Evolutionary conservation across 2,797 vertebrate genomes (phyloP).

Genomic region (Cuculus canorus): DNA sequence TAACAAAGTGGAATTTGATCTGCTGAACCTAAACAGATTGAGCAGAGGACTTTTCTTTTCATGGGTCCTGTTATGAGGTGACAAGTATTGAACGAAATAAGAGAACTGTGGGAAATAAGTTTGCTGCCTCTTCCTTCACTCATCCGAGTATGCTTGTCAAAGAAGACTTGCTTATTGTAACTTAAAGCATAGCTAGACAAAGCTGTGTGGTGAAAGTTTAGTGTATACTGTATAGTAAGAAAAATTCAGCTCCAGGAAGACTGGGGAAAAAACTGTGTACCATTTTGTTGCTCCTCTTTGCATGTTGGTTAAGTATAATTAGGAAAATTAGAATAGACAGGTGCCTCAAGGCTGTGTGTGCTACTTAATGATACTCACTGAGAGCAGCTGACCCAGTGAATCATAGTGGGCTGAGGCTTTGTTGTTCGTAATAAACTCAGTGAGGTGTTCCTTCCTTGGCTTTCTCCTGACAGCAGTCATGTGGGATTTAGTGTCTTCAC

Average conservation of each 20-base stretch:
- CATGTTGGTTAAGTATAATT: background rate
- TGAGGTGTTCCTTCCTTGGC: background rate
- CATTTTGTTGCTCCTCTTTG: background rate
- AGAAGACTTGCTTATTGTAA: background rate
- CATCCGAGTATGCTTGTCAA: background rate
- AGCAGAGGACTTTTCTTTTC: background rate
- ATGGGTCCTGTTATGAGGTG: background rate
- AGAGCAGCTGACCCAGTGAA: background rate
- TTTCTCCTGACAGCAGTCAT: background rate
- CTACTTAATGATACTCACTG: background rate
- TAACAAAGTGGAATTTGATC: background rate
- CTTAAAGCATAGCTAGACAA: background rate
- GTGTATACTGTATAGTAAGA: background rate
- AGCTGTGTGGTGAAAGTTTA: background rate
- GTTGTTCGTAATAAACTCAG: background rate
- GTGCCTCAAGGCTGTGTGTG: background rate
- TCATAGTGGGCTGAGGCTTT: background rate
- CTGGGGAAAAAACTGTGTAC: accelerated
- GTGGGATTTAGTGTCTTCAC: background rate
- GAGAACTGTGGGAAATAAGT: background rate
- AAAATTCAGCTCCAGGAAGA: background rate
- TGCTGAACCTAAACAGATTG: background rate
- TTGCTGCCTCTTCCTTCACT: background rate
- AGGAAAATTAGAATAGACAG: background rate
- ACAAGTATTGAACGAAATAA: background rate